Base-by-base conservation (phyloP, 2,113 vertebrate genomes). In the Pycnonotus jocosus region DNA sequence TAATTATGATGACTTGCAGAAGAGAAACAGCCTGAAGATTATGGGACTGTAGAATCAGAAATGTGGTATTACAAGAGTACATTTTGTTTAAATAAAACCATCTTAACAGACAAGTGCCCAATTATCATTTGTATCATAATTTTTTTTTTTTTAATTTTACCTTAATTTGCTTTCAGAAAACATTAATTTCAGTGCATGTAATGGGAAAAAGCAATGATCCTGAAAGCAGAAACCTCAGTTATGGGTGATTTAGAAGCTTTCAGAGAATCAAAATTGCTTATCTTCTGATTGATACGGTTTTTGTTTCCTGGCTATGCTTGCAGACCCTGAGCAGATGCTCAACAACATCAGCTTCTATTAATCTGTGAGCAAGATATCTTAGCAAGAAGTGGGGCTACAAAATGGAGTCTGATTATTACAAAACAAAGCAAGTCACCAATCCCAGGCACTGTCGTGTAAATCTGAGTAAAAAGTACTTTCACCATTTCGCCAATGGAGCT, bases 61-160 rank as follows among this genome's bases (percentile, higher is more conserved):
- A 82, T 76, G 68, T 37, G 74, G n/a, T 30, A 42, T 84, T 78
- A 76, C 42, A 86, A 15, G 17, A 88, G 61, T 81, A 77, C 5
- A 80, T 92, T 96, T 94, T 92, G 81, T 95, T 97, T 91, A 95
- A 96, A 96, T 80, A 92, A 95, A 95, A 83, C 64, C 74, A 72
- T 91, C 90, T 89, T 93, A 92, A 86, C 64, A 95, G 71, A 93
- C 74, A 95, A 97, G 92, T 88, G 77, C 50, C 85, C 83, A 94
- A 92, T 97, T 97, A 96, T 93, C 56, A 96, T 95, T 95, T 97
- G 53, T 95, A 93, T 95, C n/a, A n/a, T n/a, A n/a, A n/a, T n/a
- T n/a, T n/a, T n/a, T n/a, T n/a, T n/a, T n/a, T n/a, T 93, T 93
- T 94, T 92, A 85, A 93, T 94, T 94, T 92, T 88, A 77, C 44